Percentiles rank a stretch among this genome's conserved stretches.
phyloP scores from a whole-genome alignment of 2,888 invertebrate species.

The Pseudolycoriella hygida region DNA sequence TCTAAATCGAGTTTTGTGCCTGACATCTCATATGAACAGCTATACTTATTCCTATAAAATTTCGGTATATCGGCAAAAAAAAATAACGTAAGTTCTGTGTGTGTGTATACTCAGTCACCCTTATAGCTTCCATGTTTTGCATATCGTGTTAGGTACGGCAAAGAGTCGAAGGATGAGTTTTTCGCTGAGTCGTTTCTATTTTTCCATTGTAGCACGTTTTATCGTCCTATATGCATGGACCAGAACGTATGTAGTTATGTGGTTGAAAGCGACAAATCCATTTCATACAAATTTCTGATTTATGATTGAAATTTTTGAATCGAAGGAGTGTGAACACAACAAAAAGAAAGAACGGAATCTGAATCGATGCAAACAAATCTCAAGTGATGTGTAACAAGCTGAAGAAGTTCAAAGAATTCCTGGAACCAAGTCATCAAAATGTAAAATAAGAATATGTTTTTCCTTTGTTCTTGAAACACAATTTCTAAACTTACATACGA shows the following conservation, averaged over 20 bases:
- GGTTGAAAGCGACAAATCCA: neutral
- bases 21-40: neutral
- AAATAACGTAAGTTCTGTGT: neutral
- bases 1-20: slow-evolving; percentile 1
- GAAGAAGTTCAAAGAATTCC: no score
- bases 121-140: slow-evolving; percentile 3
- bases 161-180: slow-evolving; percentile 2
- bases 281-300: slow-evolving; percentile 2
- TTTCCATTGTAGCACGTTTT: neutral
- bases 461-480: no score
- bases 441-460: no score
- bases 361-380: no score
- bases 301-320: neutral
- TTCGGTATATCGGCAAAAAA: neutral
- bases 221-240: neutral
- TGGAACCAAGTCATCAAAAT: no score
- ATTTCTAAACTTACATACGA: no score
- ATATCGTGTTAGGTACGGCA: neutral
- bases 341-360: no score
- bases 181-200: neutral
- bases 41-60: neutral
- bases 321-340: neutral
- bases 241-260: neutral
- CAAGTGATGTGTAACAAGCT: no score
- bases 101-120: neutral